These are phyloP conservation scores for Furcula furcula DNA, from an alignment of 2,888 invertebrate genomes.

Conservation along the genomic window DNA sequence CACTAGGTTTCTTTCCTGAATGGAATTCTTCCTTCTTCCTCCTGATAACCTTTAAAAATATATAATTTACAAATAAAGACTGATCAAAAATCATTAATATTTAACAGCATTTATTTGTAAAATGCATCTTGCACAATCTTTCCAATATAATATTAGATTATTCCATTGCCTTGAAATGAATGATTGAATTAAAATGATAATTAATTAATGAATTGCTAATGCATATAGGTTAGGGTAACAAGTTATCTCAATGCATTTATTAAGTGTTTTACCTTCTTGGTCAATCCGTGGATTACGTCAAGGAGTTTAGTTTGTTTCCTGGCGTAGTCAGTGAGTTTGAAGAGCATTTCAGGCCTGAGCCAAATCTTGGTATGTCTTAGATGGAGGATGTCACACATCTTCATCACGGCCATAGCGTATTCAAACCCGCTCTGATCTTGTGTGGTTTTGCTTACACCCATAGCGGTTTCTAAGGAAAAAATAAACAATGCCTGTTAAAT, in stretches of 20 bases:
- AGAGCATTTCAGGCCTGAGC: conserved; percentile 89
- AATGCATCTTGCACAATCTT: too few species aligned
- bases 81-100: too few species aligned
- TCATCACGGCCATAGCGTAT: conserved; percentile 94
- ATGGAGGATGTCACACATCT: conserved; percentile 93
- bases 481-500: too few species aligned
- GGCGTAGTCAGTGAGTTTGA: conserved; percentile 88
- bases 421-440: conserved; percentile 91
- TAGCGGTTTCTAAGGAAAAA: conserved; percentile 87
- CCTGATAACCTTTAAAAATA: conserved; percentile 78
- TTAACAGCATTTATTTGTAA: too few species aligned
- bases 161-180: conserved; percentile 14
- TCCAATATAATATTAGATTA: conserved; percentile 22
- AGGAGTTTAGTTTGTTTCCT: conserved; percentile 88
- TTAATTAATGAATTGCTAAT: conserved; percentile 16
- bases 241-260: background rate
- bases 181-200: conserved; percentile 8
- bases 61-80: background rate
- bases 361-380: conserved; percentile 90
- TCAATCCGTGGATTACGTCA: conserved; percentile 89
- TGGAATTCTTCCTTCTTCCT: conserved; percentile 89
- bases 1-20: conserved; percentile 80
- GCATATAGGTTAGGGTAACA: conserved; percentile 15
- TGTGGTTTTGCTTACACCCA: conserved; percentile 92
- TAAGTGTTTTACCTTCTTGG: conserved; percentile 83